A percentile compares a stretch with the other conserved stretches of the same genome.
Evolutionary conservation across 92 coral and sea anemone species (phyloP).

Genomic region (Parazoanthus swiftii): DNA sequence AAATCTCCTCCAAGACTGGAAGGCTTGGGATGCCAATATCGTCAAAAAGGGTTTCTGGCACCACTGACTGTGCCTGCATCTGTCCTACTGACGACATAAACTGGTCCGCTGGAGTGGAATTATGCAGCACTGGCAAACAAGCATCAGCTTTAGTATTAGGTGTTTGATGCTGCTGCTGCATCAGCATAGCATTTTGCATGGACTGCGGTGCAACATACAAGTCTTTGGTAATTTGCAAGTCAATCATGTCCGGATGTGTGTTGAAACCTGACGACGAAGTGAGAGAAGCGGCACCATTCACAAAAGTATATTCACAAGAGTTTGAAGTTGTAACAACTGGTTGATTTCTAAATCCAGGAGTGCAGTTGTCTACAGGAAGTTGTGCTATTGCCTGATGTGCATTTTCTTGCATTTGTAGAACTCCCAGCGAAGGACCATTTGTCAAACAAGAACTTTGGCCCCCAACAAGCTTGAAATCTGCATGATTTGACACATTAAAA

Average conservation of each 20-base stretch:
- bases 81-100: neutral
- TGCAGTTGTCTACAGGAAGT: neutral
- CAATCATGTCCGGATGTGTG: slow-evolving; percentile 6
- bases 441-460: neutral
- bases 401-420: neutral
- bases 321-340: slow-evolving; percentile 8
- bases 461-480: neutral
- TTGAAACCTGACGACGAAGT: neutral
- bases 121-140: neutral
- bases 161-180: slow-evolving; percentile 11
- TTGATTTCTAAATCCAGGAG: neutral
- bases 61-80: slow-evolving; percentile 1
- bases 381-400: neutral
- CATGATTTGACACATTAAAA: neutral
- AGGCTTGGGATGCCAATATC: slow-evolving; percentile 20
- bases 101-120: neutral
- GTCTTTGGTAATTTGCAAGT: slow-evolving; percentile 31
- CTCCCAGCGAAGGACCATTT: slow-evolving; percentile 2
- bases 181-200: neutral
- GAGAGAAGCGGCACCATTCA: neutral
- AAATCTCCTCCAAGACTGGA: slow-evolving; percentile 28
- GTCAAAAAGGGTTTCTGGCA: neutral
- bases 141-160: neutral
- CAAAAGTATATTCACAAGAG: neutral
- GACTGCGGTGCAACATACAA: slow-evolving; percentile 15